These are phyloP conservation scores for Pollimyrus isidori DNA, from an alignment of 2,113 vertebrate genomes.

Conservation along the genomic window DNA sequence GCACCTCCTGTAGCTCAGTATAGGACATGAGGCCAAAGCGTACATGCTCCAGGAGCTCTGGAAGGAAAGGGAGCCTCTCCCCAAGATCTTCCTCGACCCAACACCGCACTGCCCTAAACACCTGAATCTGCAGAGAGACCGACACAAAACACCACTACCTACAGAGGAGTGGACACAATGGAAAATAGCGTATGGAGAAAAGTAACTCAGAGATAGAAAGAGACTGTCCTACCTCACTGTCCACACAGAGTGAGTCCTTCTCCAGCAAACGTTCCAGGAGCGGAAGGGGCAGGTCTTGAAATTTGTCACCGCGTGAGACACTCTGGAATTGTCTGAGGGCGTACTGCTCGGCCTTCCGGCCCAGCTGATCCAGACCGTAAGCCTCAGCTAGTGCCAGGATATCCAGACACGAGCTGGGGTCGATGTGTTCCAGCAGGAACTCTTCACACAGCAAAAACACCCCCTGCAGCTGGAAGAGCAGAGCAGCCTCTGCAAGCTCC, in stretches of 20 bases:
- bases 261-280: conserved; percentile 58
- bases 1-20: conserved; percentile 57
- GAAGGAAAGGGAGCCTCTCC: conserved; percentile 43
- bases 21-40: conserved; percentile 67
- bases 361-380: conserved; percentile 51
- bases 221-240: conserved; percentile 42
- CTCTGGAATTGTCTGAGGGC: conserved; percentile 58
- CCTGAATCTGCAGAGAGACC: conserved; percentile 40
- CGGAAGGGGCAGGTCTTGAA: conserved; percentile 53
- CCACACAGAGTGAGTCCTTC: conserved; percentile 55
- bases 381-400: conserved; percentile 52
- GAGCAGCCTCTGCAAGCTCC: conserved; percentile 60
- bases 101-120: conserved; percentile 51
- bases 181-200: not conserved
- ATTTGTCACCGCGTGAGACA: conserved; percentile 49
- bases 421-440: conserved; percentile 55
- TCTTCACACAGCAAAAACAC: conserved; percentile 61
- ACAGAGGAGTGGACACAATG: not conserved
- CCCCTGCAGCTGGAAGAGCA: conserved; percentile 66
- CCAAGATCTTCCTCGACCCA: conserved; percentile 58
- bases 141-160: not conserved
- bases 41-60: conserved; percentile 50
- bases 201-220: not conserved
- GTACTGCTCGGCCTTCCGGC: conserved; percentile 48
- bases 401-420: conserved; percentile 48